phyloP scores from a whole-genome alignment of 2,113 vertebrate species.

The Grammomys dolichurus region DNA sequence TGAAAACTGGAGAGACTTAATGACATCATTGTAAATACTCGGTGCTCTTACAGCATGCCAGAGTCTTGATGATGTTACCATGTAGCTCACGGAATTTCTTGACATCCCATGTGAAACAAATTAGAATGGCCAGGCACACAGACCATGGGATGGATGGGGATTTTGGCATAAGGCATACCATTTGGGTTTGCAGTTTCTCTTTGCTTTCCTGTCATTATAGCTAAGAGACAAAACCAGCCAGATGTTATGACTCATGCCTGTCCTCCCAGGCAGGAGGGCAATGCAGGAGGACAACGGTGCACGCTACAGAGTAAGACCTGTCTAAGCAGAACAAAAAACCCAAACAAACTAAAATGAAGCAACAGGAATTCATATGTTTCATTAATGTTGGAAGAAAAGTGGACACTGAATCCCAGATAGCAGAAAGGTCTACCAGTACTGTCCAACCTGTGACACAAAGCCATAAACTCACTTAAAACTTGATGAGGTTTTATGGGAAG shows the following conservation, averaged over 20 bases:
- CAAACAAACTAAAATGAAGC: background rate
- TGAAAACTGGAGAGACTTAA: background rate
- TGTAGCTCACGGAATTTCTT: background rate
- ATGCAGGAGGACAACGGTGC: background rate
- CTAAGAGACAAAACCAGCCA: background rate
- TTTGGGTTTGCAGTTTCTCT: background rate
- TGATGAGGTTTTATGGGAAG: background rate
- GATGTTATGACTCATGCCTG: background rate
- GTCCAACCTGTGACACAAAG: background rate
- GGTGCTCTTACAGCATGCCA: background rate
- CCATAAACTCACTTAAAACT: background rate
- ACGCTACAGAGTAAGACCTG: background rate
- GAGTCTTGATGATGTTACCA: slow-evolving; percentile 11
- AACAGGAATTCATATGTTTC: background rate
- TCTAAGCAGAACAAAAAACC: background rate
- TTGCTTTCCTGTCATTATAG: background rate
- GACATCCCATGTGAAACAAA: slow-evolving; percentile 11
- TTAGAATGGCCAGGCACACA: background rate
- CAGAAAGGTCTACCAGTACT: background rate
- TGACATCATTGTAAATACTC: background rate
- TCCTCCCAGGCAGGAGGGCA: background rate
- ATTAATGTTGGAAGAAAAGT: slow-evolving; percentile 1
- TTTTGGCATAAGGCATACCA: background rate
- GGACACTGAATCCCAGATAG: background rate
- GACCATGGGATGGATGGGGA: background rate